Evolutionary conservation across 1,140 invertebrate species (phyloP).

Genomic region (Heliothis subflexa): DNA sequence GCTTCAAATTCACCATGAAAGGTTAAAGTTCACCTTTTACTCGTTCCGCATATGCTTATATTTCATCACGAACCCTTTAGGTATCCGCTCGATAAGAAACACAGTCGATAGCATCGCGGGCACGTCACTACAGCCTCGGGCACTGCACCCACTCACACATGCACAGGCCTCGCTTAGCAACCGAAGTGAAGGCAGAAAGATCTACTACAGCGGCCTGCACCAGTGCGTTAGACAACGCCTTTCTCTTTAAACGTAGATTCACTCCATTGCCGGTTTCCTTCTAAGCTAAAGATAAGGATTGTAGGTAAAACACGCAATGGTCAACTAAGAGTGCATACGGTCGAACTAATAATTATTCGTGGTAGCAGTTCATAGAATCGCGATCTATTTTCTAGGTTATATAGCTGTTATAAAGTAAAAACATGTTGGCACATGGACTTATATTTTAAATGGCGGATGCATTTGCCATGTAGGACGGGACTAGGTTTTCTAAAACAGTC

Average conservation of each 20-base stretch:
- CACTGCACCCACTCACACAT: conserved; percentile 74
- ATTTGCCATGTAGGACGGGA: conserved; percentile 66
- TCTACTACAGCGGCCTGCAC: conserved; percentile 64
- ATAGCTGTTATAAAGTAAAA: conserved; percentile 69
- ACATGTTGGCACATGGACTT: conserved; percentile 67
- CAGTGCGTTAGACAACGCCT: conserved; percentile 45
- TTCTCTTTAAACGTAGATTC: conserved; percentile 40
- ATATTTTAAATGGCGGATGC: conserved; percentile 72
- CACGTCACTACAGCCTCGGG: conserved; percentile 63
- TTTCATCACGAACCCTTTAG: conserved; percentile 2
- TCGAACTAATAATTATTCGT: background rate
- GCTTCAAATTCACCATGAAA: background rate
- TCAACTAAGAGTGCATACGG: background rate
- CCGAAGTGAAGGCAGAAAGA: conserved; percentile 79
- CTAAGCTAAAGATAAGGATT: background rate
- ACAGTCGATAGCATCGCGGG: conserved; percentile 49
- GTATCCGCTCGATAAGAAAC: conserved; percentile 40
- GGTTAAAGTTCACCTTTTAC: background rate
- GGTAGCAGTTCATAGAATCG: conserved; percentile 70
- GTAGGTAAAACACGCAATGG: background rate
- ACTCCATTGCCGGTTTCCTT: conserved; percentile 49
- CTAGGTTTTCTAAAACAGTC: conserved; percentile 71
- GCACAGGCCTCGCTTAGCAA: conserved; percentile 73
- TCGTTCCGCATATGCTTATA: background rate
- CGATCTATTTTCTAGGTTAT: conserved; percentile 71